Percentiles rank a stretch among this genome's conserved stretches.
phyloP scores from a whole-genome alignment of 1,140 invertebrate species.

The Berghia stephanieae region DNA sequence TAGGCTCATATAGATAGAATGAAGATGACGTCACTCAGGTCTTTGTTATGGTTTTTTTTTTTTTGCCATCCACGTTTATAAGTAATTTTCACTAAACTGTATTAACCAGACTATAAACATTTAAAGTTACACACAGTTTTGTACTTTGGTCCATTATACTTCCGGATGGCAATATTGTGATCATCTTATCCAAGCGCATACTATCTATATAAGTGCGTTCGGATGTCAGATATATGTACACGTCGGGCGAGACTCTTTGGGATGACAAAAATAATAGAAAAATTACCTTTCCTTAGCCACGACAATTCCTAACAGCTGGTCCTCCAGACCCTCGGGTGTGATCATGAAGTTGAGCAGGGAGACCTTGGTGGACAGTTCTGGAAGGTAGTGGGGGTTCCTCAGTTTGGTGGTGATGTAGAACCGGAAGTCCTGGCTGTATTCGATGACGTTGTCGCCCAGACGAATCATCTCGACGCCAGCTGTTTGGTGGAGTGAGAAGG shows the following conservation, averaged over 20 bases:
- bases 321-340: conserved; percentile 67
- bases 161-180: too few relatives aligned
- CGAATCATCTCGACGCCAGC: conserved; percentile 67
- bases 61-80: too few relatives aligned
- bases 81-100: too few relatives aligned
- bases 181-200: too few relatives aligned
- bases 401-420: conserved; percentile 68
- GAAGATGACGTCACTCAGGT: too few relatives aligned
- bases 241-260: background rate
- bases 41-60: too few relatives aligned
- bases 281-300: conserved; percentile 67
- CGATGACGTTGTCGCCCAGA: conserved; percentile 65
- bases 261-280: background rate
- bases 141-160: too few relatives aligned
- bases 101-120: too few relatives aligned
- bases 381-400: conserved; percentile 67
- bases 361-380: conserved; percentile 67
- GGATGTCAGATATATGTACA: too few relatives aligned
- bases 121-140: too few relatives aligned
- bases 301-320: conserved; percentile 68
- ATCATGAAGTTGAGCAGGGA: conserved; percentile 69
- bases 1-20: too few relatives aligned
- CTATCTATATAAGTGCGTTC: too few relatives aligned
- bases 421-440: conserved; percentile 66
- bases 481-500: conserved; percentile 41